These are phyloP conservation scores for Ictalurus furcatus DNA, from an alignment of 2,113 vertebrate species.

Conservation along the genomic window DNA sequence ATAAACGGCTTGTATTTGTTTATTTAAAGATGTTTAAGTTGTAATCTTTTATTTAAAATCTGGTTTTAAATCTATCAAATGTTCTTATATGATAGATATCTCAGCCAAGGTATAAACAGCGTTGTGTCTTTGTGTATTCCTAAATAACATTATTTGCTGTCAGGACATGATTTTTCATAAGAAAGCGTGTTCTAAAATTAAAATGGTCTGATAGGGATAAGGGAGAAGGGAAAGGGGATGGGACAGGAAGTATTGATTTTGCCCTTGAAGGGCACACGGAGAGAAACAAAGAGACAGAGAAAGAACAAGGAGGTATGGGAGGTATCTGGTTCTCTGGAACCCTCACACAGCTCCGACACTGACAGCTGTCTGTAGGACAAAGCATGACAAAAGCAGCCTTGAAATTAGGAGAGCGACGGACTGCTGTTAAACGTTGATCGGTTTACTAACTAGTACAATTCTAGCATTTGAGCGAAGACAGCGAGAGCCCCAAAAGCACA, in stretches of 20 bases:
- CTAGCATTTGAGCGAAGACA: neutral
- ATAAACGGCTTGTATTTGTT: neutral
- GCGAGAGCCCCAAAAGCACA: neutral
- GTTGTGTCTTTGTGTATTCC: neutral
- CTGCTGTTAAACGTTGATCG: neutral
- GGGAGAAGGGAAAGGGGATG: neutral
- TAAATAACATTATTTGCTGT: neutral
- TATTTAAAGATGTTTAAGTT: neutral
- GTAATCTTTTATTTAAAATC: neutral
- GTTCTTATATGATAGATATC: neutral
- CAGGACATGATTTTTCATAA: neutral
- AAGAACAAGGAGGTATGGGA: constrained; percentile 14
- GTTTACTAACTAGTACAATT: neutral
- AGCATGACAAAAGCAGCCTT: constrained; percentile 34
- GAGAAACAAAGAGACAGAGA: neutral
- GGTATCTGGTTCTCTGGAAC: constrained; percentile 32
- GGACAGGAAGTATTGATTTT: constrained; percentile 6
- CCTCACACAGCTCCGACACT: constrained; percentile 7
- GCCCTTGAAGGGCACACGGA: neutral
- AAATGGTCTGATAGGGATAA: neutral
- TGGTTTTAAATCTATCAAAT: neutral
- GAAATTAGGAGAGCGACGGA: neutral
- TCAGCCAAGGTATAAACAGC: neutral
- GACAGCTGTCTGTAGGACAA: constrained; percentile 23
- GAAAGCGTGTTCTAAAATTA: neutral